Evolutionary conservation across 1,140 invertebrate species (phyloP).

Genomic region (Diorhabda elongata): DNA sequence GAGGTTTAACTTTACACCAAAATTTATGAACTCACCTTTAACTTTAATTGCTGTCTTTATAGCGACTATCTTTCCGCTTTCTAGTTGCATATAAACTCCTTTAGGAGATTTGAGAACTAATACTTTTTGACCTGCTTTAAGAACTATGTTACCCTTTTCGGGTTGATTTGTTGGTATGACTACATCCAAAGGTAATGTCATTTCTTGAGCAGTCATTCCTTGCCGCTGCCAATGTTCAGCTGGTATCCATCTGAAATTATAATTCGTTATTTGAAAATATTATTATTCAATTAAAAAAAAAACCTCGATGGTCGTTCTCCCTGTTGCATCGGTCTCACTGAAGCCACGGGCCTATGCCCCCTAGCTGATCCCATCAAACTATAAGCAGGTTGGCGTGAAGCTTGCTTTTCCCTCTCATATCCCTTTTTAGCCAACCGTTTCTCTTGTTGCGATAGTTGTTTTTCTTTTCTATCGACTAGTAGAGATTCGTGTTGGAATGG

Average conservation of each 20-base stretch:
- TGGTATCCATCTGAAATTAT: constrained; percentile 62
- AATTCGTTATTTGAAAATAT: neutral
- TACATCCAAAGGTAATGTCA: constrained; percentile 88
- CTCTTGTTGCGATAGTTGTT: constrained; percentile 91
- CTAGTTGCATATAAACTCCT: constrained; percentile 92
- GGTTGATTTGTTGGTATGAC: constrained; percentile 87
- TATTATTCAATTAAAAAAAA: neutral
- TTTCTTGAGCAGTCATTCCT: constrained; percentile 91
- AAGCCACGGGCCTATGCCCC: constrained; percentile 54
- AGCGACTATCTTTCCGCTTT: constrained; percentile 95
- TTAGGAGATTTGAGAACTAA: constrained; percentile 92
- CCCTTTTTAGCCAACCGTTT: constrained; percentile 88
- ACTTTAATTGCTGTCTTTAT: constrained; percentile 74
- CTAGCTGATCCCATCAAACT: constrained; percentile 53
- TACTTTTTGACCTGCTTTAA: constrained; percentile 89
- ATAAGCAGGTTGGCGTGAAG: constrained; percentile 63
- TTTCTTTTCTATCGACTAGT: constrained; percentile 91
- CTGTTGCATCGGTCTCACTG: constrained; percentile 45
- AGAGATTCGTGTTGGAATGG: constrained; percentile 97
- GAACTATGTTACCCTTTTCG: constrained; percentile 78
- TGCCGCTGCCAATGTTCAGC: constrained; percentile 85
- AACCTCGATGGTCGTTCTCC: constrained; percentile 23
- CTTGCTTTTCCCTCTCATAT: constrained; percentile 92
- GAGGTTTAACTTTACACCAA: too few species aligned
- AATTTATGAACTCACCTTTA: constrained; percentile 43